Evolutionary conservation across 2,888 invertebrate species (phyloP).

Genomic region (Callosobruchus maculatus): DNA sequence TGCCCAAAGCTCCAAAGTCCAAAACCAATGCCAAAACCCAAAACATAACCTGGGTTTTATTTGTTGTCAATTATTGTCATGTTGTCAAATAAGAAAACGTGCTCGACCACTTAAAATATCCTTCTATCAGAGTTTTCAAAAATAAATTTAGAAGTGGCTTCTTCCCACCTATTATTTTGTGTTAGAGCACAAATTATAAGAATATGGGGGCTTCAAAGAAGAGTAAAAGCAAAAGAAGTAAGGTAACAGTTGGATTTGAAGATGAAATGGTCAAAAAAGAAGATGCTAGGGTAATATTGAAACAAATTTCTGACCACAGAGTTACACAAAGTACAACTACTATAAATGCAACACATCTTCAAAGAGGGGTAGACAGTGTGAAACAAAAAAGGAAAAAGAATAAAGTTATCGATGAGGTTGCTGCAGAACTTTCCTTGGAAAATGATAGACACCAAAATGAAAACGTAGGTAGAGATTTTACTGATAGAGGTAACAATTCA

Average conservation of each 20-base stretch:
- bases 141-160: no score
- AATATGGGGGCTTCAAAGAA: neutral
- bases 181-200: no score
- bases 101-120: no score
- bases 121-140: no score
- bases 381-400: constrained; percentile 1
- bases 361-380: neutral
- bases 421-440: neutral
- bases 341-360: neutral
- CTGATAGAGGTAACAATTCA: neutral
- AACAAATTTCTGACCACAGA: neutral
- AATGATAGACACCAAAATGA: neutral
- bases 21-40: no score
- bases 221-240: constrained; percentile 15
- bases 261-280: constrained; percentile 25
- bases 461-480: neutral
- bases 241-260: constrained; percentile 20
- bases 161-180: no score
- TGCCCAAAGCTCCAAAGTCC: no score
- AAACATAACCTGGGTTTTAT: no score
- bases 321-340: constrained; percentile 5
- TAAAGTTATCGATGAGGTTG: neutral
- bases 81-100: no score
- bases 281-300: constrained; percentile 6
- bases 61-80: no score